phyloP scores from a whole-genome alignment of 2,113 vertebrate species.

The Paramormyrops kingsleyae region DNA sequence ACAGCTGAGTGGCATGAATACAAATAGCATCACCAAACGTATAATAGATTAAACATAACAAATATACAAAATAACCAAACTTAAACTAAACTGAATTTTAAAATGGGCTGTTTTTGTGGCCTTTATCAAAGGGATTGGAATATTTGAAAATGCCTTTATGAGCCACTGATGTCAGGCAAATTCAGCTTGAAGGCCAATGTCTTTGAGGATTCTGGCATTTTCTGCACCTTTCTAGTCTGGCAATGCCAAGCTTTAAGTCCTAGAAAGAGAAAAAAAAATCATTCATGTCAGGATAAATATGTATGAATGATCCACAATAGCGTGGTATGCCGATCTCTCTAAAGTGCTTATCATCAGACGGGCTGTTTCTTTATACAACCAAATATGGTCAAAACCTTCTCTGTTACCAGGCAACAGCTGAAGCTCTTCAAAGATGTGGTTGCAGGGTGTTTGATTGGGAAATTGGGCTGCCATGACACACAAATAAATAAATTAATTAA shows the following conservation, averaged over 20 bases:
- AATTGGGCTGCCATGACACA: slow-evolving; percentile 21
- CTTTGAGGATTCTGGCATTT: neutral
- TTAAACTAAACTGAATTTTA: neutral
- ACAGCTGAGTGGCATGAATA: neutral
- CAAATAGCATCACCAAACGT: neutral
- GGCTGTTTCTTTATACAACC: slow-evolving; percentile 9
- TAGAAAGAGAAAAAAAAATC: neutral
- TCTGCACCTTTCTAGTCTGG: neutral
- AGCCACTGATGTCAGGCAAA: neutral
- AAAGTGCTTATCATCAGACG: neutral
- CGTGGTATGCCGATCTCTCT: neutral
- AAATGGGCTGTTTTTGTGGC: neutral
- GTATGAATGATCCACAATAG: neutral
- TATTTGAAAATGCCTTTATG: neutral
- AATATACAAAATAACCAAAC: neutral
- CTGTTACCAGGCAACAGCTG: slow-evolving; percentile 37
- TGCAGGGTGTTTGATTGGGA: slow-evolving; percentile 24
- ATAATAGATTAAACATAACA: neutral
- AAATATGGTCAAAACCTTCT: slow-evolving; percentile 11
- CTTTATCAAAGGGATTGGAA: neutral
- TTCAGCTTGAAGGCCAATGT: neutral
- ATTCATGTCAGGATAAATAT: neutral
- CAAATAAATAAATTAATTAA: slow-evolving; percentile 7
- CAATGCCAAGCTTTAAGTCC: neutral
- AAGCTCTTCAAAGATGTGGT: slow-evolving; percentile 9